Conservation (phyloP, 2,113 vertebrate species). For the Pardalotus punctatus region DNA sequence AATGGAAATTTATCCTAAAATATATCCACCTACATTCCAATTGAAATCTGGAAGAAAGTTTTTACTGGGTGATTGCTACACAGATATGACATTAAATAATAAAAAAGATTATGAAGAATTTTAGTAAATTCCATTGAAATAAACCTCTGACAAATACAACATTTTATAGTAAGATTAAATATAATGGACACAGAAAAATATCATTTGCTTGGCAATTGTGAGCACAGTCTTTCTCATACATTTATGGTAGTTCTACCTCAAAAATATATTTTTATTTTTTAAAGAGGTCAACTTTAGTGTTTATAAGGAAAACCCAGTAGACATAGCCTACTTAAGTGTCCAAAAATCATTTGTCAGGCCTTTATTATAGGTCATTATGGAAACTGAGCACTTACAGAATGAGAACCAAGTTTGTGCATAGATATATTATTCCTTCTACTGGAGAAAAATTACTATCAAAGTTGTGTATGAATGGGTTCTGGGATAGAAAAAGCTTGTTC, state of each 20-base stretch:
- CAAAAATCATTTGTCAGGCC: not conserved
- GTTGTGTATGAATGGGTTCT: not conserved
- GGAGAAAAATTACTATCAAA: not conserved
- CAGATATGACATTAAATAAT: not conserved
- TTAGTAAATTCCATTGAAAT: not conserved
- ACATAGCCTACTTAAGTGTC: not conserved
- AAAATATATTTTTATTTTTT: not conserved
- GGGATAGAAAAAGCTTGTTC: not conserved
- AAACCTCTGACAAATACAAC: not conserved
- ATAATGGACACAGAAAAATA: not conserved
- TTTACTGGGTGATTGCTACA: not conserved
- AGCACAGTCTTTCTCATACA: fast-evolving
- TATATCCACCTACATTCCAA: not conserved
- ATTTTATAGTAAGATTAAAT: not conserved
- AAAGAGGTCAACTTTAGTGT: not conserved
- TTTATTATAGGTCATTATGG: not conserved
- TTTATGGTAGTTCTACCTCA: not conserved
- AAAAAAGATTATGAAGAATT: not conserved
- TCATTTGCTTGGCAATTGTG: fast-evolving
- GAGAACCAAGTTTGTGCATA: not conserved
- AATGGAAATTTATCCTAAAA: not conserved
- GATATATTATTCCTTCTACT: not conserved
- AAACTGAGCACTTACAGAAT: not conserved
- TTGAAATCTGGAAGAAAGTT: not conserved
- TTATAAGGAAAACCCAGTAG: not conserved